phyloP scores from a whole-genome alignment of 1,140 invertebrate genomes.

The Plectrocnemia conspersa region DNA sequence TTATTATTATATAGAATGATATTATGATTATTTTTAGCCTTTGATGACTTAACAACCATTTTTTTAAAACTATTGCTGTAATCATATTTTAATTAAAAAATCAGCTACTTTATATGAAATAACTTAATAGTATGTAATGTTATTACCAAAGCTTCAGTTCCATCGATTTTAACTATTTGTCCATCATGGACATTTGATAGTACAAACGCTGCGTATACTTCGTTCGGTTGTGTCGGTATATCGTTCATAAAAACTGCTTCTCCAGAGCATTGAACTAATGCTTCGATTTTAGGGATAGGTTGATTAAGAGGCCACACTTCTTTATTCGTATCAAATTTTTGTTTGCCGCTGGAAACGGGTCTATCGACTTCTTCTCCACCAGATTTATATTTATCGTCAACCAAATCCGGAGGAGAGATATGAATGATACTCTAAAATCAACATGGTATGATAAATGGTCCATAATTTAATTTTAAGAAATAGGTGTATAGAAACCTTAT shows the following conservation, averaged over 20 bases:
- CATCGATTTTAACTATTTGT: constrained; percentile 55
- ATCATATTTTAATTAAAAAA: constrained; percentile 1
- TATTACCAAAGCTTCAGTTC: constrained; percentile 57
- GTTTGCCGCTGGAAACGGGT: constrained; percentile 64
- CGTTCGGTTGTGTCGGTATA: constrained; percentile 48
- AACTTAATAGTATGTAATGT: neutral
- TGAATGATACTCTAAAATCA: constrained; percentile 52
- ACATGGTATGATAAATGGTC: neutral
- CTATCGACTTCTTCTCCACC: constrained; percentile 55
- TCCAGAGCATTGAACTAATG: constrained; percentile 68
- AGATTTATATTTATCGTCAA: constrained; percentile 48
- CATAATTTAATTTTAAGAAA: constrained; percentile 19
- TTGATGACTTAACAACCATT: neutral
- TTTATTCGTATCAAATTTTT: constrained; percentile 67
- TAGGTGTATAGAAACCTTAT: constrained; percentile 52
- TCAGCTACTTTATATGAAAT: neutral
- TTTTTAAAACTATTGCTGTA: neutral
- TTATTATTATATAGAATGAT: neutral
- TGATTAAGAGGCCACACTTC: constrained; percentile 75
- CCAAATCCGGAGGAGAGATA: constrained; percentile 42
- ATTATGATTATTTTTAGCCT: constrained; percentile 3
- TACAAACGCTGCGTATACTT: constrained; percentile 62
- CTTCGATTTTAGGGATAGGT: constrained; percentile 72
- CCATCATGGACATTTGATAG: constrained; percentile 49
- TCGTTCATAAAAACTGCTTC: constrained; percentile 68